A percentile compares a stretch with the other conserved stretches of the same genome.
Conservation (phyloP, 2,888 invertebrate species). For the Subacronicta megacephala region DNA sequence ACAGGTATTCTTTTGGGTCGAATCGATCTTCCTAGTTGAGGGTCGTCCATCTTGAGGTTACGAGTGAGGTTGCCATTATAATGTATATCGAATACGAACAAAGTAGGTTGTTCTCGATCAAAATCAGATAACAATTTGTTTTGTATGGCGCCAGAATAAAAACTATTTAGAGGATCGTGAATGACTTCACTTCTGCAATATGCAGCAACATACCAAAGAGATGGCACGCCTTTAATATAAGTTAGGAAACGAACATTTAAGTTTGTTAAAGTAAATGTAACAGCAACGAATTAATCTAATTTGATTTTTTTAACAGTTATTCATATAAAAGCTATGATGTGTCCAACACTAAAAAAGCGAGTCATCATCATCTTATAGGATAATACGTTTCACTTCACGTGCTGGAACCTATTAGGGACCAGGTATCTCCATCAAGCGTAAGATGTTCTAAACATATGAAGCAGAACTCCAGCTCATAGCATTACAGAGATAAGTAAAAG, state of each 20-base stretch:
- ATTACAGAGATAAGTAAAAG: slow-evolving; percentile 19
- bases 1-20: slow-evolving; percentile 49
- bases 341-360: no score
- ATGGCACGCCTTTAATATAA: no score
- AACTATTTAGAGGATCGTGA: not conserved
- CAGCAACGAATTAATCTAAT: no score
- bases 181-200: not conserved
- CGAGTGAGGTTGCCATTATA: slow-evolving; percentile 44
- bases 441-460: not conserved
- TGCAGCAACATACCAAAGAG: no score
- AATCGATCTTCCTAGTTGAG: slow-evolving; percentile 55
- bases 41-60: slow-evolving; percentile 52
- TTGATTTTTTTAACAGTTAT: no score
- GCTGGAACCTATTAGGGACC: no score
- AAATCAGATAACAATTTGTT: slow-evolving; percentile 8
- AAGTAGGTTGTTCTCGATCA: slow-evolving; percentile 21
- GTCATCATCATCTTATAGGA: no score
- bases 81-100: slow-evolving; percentile 42
- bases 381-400: no score
- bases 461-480: not conserved
- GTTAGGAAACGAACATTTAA: no score
- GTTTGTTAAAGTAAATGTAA: no score
- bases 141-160: slow-evolving; percentile 1
- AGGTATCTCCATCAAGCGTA: not conserved
- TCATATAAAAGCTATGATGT: no score